phyloP scores from a whole-genome alignment of 2,797 vertebrate species.

The Silurus aristotelis region DNA sequence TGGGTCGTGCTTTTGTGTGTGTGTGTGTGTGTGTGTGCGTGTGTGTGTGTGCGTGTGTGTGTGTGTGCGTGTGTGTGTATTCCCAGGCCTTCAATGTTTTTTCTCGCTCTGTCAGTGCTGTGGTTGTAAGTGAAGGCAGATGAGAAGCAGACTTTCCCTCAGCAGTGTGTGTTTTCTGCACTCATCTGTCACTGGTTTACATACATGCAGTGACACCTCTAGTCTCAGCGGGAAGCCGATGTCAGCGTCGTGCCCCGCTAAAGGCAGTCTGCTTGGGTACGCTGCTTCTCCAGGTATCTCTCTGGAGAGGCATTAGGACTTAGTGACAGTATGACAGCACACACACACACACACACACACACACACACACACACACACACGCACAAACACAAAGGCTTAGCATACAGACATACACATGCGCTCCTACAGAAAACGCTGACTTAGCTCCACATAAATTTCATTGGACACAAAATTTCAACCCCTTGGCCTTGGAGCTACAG shows the following conservation, averaged over 20 bases:
- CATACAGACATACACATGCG: constrained; percentile 40
- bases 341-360: constrained; percentile 50
- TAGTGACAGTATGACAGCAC: constrained; percentile 81
- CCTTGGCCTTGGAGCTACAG: constrained; percentile 72
- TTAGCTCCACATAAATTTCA: constrained; percentile 73
- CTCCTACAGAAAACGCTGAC: constrained; percentile 69
- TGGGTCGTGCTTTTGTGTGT: neutral
- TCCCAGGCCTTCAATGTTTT: constrained; percentile 38
- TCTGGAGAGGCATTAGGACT: constrained; percentile 77
- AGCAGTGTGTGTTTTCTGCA: constrained; percentile 75
- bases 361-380: constrained; percentile 35
- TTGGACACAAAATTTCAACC: constrained; percentile 74
- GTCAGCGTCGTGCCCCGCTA: constrained; percentile 78
- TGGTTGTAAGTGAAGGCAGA: constrained; percentile 54
- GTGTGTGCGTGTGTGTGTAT: constrained; percentile 25
- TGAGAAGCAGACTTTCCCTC: constrained; percentile 70
- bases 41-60: constrained; percentile 23
- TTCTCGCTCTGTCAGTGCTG: constrained; percentile 46
- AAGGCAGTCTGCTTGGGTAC: constrained; percentile 77
- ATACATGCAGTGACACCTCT: constrained; percentile 79
- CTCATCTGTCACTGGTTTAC: constrained; percentile 83
- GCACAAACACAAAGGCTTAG: constrained; percentile 38
- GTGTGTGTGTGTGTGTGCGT: constrained; percentile 18
- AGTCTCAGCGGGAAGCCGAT: constrained; percentile 76
- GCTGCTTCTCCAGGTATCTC: constrained; percentile 81